Evolutionary conservation across 2,797 vertebrate genomes (phyloP).

Genomic region (Coregonus ussuriensis): DNA sequence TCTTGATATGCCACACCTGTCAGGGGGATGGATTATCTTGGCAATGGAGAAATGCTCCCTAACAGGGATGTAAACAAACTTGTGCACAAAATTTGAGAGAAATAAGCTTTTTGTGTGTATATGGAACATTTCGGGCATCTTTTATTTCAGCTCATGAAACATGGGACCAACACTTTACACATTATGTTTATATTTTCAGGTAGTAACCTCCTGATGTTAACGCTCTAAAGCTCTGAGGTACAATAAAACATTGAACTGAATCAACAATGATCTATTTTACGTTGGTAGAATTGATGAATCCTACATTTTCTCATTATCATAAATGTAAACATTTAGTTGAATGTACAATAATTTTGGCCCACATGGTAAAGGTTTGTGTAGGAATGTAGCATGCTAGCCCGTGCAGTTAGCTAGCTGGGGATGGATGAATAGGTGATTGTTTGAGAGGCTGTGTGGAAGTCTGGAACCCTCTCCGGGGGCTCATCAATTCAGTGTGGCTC

Average conservation of each 20-base stretch:
- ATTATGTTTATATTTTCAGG: not conserved
- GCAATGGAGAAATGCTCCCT: too few relatives aligned
- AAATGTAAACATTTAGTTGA: not conserved
- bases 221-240: not conserved
- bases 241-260: not conserved
- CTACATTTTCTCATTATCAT: not conserved
- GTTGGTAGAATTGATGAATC: not conserved
- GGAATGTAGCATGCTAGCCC: not conserved
- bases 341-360: not conserved
- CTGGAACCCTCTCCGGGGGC: constrained; percentile 65
- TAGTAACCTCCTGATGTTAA: not conserved
- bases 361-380: constrained; percentile 8
- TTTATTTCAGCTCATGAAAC: too few relatives aligned
- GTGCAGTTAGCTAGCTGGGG: constrained; percentile 43
- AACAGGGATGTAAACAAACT: too few relatives aligned
- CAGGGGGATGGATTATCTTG: too few relatives aligned
- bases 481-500: constrained; percentile 69
- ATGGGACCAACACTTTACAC: too few relatives aligned
- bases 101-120: too few relatives aligned
- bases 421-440: constrained; percentile 75
- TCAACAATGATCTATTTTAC: not conserved
- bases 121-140: too few relatives aligned
- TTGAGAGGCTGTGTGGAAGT: constrained; percentile 49
- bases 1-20: too few relatives aligned
- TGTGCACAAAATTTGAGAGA: too few relatives aligned